Evolutionary conservation across 2,888 invertebrate species (phyloP).

Genomic region (Podabrus alpinus): DNA sequence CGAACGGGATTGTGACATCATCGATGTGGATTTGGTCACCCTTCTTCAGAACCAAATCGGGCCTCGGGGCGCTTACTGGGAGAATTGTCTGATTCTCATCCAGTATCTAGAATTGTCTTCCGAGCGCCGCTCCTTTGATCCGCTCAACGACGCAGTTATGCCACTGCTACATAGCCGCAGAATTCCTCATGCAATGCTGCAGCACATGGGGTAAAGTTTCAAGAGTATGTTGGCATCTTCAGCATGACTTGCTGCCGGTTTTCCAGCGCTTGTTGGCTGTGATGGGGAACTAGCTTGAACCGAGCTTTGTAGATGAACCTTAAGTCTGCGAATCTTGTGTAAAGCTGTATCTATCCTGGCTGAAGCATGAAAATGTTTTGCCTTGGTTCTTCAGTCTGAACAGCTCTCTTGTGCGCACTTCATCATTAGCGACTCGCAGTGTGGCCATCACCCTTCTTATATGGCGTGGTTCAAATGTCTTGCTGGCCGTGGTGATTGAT

Average conservation of each 20-base stretch:
- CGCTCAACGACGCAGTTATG: too few species aligned
- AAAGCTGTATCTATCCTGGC: background rate
- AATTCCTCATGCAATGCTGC: background rate
- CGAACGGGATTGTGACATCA: background rate
- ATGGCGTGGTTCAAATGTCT: background rate
- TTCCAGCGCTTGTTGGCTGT: background rate
- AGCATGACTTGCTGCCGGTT: background rate
- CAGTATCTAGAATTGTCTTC: background rate
- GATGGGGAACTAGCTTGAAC: background rate
- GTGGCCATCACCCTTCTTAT: background rate
- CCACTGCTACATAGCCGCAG: too few species aligned
- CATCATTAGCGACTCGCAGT: background rate
- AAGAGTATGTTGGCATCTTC: background rate
- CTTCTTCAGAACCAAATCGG: background rate
- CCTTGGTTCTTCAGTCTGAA: background rate
- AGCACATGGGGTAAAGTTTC: background rate
- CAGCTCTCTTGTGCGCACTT: background rate
- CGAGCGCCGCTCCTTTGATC: background rate
- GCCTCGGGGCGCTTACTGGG: background rate
- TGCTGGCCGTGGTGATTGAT: background rate
- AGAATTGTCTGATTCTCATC: background rate
- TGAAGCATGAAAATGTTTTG: background rate
- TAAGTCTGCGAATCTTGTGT: background rate
- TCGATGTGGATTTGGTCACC: background rate
- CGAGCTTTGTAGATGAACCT: background rate